Evolutionary conservation across 2,113 vertebrate species (phyloP).

Genomic region (Bettongia penicillata): DNA sequence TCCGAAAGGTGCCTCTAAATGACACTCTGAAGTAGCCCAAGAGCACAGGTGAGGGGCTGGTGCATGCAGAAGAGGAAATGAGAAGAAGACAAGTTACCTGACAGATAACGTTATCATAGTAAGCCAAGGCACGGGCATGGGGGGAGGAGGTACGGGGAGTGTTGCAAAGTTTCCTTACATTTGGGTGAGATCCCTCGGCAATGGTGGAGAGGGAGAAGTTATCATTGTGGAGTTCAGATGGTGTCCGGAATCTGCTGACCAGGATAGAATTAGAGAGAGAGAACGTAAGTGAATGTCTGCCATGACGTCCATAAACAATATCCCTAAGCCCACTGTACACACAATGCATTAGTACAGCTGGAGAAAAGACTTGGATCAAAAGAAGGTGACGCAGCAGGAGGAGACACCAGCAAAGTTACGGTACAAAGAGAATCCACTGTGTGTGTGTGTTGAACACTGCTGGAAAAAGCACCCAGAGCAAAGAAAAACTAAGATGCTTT

Average conservation of each 20-base stretch:
- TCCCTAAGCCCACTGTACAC: not conserved
- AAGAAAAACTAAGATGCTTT: not conserved
- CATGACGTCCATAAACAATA: not conserved
- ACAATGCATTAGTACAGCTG: not conserved
- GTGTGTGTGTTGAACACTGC: not conserved
- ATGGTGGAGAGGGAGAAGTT: constrained; percentile 99
- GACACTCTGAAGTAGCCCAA: not conserved
- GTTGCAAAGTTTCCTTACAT: constrained; percentile 94
- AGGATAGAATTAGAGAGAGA: constrained; percentile 50
- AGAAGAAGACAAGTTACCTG: constrained; percentile 85
- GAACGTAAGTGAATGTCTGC: not conserved
- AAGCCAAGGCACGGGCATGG: constrained; percentile 89
- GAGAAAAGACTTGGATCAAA: not conserved
- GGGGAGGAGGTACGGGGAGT: constrained; percentile 86
- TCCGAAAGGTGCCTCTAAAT: not conserved
- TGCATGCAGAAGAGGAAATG: constrained; percentile 81
- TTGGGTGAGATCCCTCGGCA: constrained; percentile 98
- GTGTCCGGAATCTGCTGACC: constrained; percentile 93
- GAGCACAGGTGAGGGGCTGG: rapidly evolving
- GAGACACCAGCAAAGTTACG: not conserved
- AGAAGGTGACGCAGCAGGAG: not conserved
- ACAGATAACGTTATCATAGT: constrained; percentile 92
- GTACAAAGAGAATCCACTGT: not conserved
- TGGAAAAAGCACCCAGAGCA: not conserved
- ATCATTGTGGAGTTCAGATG: constrained; percentile 98